Conservation (phyloP, 2,888 invertebrate species). For the Vannuccia rotundouncinata region DNA sequence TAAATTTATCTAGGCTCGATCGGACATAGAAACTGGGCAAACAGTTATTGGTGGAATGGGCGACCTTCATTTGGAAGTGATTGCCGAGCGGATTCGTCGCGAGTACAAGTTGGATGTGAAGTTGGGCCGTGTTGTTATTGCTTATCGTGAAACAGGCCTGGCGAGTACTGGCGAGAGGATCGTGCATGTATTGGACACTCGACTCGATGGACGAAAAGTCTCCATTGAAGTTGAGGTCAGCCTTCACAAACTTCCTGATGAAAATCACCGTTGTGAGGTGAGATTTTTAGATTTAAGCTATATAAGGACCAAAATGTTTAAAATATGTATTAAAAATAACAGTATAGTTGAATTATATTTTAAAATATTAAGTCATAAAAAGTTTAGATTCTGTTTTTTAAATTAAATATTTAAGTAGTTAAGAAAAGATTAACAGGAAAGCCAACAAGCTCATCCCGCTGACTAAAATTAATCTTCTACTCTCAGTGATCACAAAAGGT, state of each 20-base stretch:
- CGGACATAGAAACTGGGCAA: slow-evolving; percentile 75
- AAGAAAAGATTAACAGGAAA: too few species aligned
- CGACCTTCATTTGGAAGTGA: slow-evolving; percentile 82
- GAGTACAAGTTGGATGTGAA: slow-evolving; percentile 26
- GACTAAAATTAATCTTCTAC: too few species aligned
- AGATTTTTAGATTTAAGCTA: too few species aligned
- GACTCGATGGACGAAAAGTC: background rate
- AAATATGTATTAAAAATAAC: too few species aligned
- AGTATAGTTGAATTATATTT: too few species aligned
- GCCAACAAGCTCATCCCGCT: too few species aligned
- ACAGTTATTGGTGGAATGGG: slow-evolving; percentile 82
- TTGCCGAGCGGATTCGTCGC: slow-evolving; percentile 6
- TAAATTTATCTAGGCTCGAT: too few species aligned
- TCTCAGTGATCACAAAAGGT: too few species aligned
- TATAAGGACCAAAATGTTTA: too few species aligned
- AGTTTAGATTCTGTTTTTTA: too few species aligned
- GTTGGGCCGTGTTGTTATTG: slow-evolving; percentile 25
- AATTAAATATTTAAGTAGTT: too few species aligned
- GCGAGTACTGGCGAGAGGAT: background rate
- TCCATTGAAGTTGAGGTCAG: background rate
- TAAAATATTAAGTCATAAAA: too few species aligned
- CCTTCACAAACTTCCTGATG: background rate
- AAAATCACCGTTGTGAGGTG: background rate
- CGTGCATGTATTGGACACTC: background rate
- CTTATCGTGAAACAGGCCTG: slow-evolving; percentile 20